phyloP scores from a whole-genome alignment of 1,140 invertebrate species.

The Platyscapa corneri region DNA sequence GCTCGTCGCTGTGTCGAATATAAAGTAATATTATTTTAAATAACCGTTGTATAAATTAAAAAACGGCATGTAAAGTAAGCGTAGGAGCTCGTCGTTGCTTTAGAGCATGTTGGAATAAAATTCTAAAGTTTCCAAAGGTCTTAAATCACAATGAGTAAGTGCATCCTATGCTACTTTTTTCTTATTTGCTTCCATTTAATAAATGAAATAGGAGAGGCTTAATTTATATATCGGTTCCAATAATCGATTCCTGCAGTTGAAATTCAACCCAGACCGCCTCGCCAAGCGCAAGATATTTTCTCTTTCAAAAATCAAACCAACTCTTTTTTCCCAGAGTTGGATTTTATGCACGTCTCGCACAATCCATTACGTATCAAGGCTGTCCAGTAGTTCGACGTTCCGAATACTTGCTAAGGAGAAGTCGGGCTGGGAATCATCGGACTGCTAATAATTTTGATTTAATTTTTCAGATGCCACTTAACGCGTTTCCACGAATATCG shows the following conservation, averaged over 20 bases:
- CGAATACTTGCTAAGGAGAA: background rate
- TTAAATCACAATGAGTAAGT: constrained; percentile 19
- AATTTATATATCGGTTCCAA: background rate
- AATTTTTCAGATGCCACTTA: no score
- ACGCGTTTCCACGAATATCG: no score
- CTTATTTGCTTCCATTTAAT: background rate
- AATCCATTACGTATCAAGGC: constrained; percentile 26
- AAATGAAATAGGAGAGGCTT: background rate
- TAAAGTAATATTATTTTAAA: constrained; percentile 5
- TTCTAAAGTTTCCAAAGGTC: constrained; percentile 8
- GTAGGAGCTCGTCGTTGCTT: background rate
- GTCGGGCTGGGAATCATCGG: background rate
- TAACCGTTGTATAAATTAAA: background rate
- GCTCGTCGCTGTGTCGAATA: background rate
- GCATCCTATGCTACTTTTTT: constrained; percentile 3
- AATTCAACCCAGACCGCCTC: constrained; percentile 42
- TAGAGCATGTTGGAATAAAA: background rate
- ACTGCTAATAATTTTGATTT: background rate
- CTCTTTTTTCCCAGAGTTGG: background rate
- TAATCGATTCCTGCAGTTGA: constrained; percentile 3
- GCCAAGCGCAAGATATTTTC: background rate
- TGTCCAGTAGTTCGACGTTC: constrained; percentile 5
- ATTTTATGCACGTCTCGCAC: constrained; percentile 28
- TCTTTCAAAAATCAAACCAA: background rate
- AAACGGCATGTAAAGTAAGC: background rate